These are phyloP conservation scores for Xenops minutus DNA, from an alignment of 2,797 vertebrate genomes.

Conservation along the genomic window DNA sequence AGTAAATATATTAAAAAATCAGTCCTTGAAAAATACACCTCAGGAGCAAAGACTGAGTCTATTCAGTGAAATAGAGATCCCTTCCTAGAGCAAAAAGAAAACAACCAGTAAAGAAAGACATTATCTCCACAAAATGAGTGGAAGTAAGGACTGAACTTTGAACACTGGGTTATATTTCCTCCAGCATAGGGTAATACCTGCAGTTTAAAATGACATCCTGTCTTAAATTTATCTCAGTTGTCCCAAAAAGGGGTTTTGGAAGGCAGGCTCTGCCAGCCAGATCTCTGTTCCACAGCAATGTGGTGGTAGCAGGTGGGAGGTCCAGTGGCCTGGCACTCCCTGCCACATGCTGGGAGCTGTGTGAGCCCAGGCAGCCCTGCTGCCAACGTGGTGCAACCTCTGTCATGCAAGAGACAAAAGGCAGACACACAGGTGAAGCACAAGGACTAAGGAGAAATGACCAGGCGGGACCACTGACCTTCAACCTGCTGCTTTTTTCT, in stretches of 20 bases:
- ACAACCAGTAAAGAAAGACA: neutral
- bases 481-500: neutral
- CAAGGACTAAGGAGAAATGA: neutral
- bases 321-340: neutral
- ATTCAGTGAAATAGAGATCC: neutral
- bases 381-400: neutral
- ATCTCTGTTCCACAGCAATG: neutral
- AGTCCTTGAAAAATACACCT: neutral
- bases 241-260: neutral
- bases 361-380: neutral
- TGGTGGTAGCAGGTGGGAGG: neutral
- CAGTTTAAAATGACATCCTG: neutral
- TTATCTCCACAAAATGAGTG: neutral
- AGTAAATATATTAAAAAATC: neutral
- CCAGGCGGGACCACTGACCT: neutral
- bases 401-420: neutral
- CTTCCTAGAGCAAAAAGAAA: neutral
- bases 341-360: neutral
- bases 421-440: neutral
- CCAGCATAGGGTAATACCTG: neutral
- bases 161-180: neutral
- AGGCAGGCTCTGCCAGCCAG: neutral
- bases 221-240: neutral
- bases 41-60: neutral
- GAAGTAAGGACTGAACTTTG: neutral